Conservation (phyloP, 2,888 invertebrate species). For the Metacarcinus magister region DNA sequence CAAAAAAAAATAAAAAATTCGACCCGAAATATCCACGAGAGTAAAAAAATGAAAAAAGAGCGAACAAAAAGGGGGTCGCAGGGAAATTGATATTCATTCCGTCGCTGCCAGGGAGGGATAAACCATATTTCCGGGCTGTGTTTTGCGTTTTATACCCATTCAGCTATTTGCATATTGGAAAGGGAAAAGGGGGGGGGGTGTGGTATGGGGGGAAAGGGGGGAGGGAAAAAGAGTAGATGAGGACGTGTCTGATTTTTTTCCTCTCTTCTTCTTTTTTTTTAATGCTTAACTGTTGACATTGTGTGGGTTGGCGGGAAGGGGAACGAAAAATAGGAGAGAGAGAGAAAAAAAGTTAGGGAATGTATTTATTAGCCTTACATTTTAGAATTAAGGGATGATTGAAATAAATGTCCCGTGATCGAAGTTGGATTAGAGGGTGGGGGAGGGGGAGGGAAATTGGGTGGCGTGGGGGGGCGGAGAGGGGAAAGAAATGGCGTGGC, state of each 20-base stretch:
- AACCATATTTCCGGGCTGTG: slow-evolving; percentile 27
- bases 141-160: background rate
- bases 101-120: background rate
- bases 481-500: slow-evolving; percentile 14
- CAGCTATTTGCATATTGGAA: slow-evolving; percentile 1
- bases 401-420: slow-evolving; percentile 6
- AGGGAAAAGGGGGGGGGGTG: background rate
- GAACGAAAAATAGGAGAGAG: background rate
- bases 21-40: background rate
- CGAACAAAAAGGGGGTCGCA: background rate
- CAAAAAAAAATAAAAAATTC: background rate
- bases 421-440: background rate
- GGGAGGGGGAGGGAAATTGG: background rate
- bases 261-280: background rate
- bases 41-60: background rate
- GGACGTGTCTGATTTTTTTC: too few species aligned
- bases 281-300: background rate
- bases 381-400: slow-evolving; percentile 20
- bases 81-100: background rate
- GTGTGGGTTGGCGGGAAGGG: background rate
- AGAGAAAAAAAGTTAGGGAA: background rate
- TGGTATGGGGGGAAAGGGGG: background rate
- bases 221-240: background rate
- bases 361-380: background rate
- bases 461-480: background rate